Percentiles rank a stretch among this genome's conserved stretches.
phyloP scores from a whole-genome alignment of 1,140 invertebrate species.

The Hyles euphorbiae region DNA sequence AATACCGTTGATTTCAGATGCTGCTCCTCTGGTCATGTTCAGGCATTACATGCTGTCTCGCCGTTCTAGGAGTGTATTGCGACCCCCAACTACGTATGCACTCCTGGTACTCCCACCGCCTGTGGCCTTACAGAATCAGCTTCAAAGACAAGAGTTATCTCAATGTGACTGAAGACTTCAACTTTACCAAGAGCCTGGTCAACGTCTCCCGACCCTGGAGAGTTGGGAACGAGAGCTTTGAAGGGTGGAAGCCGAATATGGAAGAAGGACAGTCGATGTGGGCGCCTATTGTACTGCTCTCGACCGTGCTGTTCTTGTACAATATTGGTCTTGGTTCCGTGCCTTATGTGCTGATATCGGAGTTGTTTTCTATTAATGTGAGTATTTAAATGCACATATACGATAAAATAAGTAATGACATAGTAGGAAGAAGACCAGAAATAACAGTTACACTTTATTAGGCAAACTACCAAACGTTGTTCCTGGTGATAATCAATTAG shows the following conservation, averaged over 20 bases:
- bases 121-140: conserved; percentile 42
- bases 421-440: no score
- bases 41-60: conserved; percentile 57
- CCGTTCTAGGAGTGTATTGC: conserved; percentile 57
- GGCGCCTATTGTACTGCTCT: conserved; percentile 51
- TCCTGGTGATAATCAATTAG: no score
- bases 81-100: conserved; percentile 53
- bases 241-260: conserved; percentile 4
- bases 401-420: no score
- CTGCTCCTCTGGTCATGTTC: conserved; percentile 58
- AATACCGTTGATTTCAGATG: conserved; percentile 42
- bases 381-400: conserved; percentile 30
- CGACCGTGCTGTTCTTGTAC: conserved; percentile 55
- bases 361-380: conserved; percentile 62
- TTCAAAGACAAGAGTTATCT: conserved; percentile 34
- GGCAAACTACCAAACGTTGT: no score
- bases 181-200: conserved; percentile 28
- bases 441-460: no score
- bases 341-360: conserved; percentile 62
- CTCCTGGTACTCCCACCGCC: conserved; percentile 46
- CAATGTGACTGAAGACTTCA: conserved; percentile 7
- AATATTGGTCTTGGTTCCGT: conserved; percentile 67
- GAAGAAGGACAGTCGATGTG: conserved; percentile 33
- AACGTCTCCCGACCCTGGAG: conserved; percentile 31
- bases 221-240: conserved; percentile 14